Conservation (phyloP, 2,888 invertebrate species). For the Phaedon cochleariae region DNA sequence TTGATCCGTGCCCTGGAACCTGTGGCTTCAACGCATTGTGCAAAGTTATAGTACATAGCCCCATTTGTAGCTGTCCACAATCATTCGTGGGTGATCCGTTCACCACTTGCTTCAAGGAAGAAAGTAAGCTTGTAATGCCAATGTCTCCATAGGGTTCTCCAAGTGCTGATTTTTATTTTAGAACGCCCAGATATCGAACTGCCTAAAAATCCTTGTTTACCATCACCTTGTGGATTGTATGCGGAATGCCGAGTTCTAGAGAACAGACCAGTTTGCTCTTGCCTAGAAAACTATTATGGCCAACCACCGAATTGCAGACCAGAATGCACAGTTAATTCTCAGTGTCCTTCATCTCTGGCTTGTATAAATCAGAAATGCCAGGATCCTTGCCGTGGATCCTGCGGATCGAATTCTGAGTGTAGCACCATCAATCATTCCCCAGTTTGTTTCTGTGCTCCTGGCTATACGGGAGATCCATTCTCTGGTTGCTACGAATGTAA, state of each 20-base stretch:
- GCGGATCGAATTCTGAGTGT: conserved; percentile 77
- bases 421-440: conserved; percentile 76
- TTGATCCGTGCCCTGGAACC: conserved; percentile 78
- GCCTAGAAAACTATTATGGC: conserved; percentile 77
- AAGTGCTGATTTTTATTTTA: conserved; percentile 47
- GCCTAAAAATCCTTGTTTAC: conserved; percentile 69
- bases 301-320: conserved; percentile 82
- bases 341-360: conserved; percentile 76
- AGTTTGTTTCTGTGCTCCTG: conserved; percentile 75
- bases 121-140: conserved; percentile 66
- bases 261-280: conserved; percentile 77
- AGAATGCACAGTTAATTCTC: conserved; percentile 77
- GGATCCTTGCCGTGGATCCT: conserved; percentile 79
- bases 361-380: conserved; percentile 78
- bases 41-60: conserved; percentile 81
- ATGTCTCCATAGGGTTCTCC: neutral
- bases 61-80: conserved; percentile 77
- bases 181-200: conserved; percentile 51
- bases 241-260: conserved; percentile 76
- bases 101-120: conserved; percentile 71
- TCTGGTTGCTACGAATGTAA: conserved; percentile 71
- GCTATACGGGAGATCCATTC: conserved; percentile 82
- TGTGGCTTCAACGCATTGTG: conserved; percentile 82
- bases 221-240: conserved; percentile 81
- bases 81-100: conserved; percentile 82